A percentile compares a stretch with the other conserved stretches of the same genome.
These are phyloP conservation scores for Sebastes kiyomatsui DNA, from an alignment of 2,797 vertebrate genomes.

Conservation along the genomic window DNA sequence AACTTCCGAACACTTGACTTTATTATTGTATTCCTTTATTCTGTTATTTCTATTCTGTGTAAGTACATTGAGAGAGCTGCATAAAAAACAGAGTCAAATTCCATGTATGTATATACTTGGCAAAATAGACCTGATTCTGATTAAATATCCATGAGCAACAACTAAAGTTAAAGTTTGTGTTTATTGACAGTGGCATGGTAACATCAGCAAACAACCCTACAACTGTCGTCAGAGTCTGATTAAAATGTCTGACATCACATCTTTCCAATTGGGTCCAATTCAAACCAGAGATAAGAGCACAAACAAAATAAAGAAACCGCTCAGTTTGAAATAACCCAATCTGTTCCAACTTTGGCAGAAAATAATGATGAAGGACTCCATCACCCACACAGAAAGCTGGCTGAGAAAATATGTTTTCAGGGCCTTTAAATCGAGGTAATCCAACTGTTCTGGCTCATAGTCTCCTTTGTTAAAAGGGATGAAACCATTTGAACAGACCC, in stretches of 20 bases:
- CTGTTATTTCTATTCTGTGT: too few relatives aligned
- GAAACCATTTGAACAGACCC: constrained; percentile 28
- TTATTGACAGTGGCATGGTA: neutral
- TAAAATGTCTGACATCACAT: neutral
- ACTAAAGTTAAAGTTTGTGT: neutral
- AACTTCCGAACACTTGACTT: too few relatives aligned
- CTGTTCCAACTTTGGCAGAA: neutral
- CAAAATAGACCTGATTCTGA: too few relatives aligned
- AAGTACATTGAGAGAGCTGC: too few relatives aligned
- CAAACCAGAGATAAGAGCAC: neutral
- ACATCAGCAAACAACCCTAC: neutral
- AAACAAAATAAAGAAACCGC: neutral
- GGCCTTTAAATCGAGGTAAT: neutral
- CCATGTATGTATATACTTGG: too few relatives aligned
- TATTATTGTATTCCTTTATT: too few relatives aligned
- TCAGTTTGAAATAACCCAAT: neutral
- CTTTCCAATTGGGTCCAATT: neutral
- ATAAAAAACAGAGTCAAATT: too few relatives aligned
- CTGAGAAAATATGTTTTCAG: neutral
- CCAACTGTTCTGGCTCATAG: constrained; percentile 26
- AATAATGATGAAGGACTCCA: neutral
- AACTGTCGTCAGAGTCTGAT: neutral
- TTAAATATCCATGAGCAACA: neutral
- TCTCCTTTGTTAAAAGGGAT: constrained; percentile 12
- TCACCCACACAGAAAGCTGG: neutral